phyloP scores from a whole-genome alignment of 1,140 invertebrate genomes.

The Drosophila yakuba region DNA sequence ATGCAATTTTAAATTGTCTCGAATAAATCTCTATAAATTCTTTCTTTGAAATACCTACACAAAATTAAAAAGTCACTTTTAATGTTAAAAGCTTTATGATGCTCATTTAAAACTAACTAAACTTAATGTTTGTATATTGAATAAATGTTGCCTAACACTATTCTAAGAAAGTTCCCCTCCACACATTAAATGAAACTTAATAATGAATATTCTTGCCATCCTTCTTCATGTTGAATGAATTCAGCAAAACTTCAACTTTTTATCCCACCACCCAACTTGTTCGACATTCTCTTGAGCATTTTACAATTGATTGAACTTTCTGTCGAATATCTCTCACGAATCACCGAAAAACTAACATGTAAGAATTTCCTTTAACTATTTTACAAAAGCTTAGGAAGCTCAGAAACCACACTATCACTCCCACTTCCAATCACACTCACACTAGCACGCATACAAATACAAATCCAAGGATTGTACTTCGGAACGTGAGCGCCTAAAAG shows the following conservation, averaged over 20 bases:
- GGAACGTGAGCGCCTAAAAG: constrained; percentile 74
- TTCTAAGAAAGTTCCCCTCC: too few species aligned
- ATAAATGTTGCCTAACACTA: too few species aligned
- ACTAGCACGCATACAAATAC: not conserved
- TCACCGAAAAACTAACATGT: constrained; percentile 63
- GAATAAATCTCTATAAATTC: too few species aligned
- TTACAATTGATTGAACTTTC: constrained; percentile 47
- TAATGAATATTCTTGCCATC: not conserved
- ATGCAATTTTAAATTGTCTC: not conserved
- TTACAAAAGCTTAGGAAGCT: constrained; percentile 61
- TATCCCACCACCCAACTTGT: not conserved
- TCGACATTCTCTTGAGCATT: constrained; percentile 17
- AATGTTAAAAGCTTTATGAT: too few species aligned
- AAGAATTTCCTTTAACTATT: constrained; percentile 66
- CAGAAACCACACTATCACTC: constrained; percentile 37
- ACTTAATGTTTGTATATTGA: too few species aligned
- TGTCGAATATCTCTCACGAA: constrained; percentile 50
- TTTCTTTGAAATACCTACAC: too few species aligned
- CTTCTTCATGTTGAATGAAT: constrained; percentile 7
- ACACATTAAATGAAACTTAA: not conserved
- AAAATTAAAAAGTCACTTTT: too few species aligned
- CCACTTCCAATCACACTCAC: too few species aligned
- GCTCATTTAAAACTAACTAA: too few species aligned
- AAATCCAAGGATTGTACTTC: constrained; percentile 22
- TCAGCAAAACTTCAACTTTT: not conserved